phyloP scores from a whole-genome alignment of 2,113 vertebrate species.

The Paedocypris sp. region DNA sequence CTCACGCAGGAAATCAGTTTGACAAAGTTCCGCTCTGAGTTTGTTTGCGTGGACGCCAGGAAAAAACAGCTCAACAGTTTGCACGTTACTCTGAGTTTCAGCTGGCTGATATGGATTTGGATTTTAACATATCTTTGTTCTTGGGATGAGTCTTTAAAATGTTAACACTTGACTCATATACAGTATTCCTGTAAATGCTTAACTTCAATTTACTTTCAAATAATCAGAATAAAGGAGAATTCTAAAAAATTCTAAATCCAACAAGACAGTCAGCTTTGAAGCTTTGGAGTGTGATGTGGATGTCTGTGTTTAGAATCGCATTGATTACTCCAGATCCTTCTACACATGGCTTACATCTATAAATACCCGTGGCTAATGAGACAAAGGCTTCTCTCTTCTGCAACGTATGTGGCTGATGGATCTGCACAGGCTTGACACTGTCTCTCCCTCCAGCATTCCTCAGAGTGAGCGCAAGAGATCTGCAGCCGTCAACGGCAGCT shows the following conservation, averaged over 20 bases:
- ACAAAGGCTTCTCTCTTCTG: slow-evolving; percentile 41
- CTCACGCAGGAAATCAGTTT: slow-evolving; percentile 29
- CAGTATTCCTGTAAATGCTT: too few species aligned
- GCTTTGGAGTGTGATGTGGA: neutral
- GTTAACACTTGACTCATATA: too few species aligned
- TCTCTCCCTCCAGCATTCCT: slow-evolving; percentile 32
- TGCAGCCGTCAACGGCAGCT: slow-evolving; percentile 14
- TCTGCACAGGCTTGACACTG: slow-evolving; percentile 34
- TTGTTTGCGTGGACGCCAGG: slow-evolving; percentile 31
- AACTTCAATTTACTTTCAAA: too few species aligned
- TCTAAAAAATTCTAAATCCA: too few species aligned
- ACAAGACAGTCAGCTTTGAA: neutral
- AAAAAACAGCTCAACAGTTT: slow-evolving; percentile 31
- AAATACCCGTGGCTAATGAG: slow-evolving; percentile 28
- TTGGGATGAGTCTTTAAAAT: neutral
- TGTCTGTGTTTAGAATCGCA: slow-evolving; percentile 10
- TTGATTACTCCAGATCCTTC: neutral
- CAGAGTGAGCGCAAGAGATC: neutral
- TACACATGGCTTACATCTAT: slow-evolving; percentile 32
- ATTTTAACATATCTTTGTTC: neutral
- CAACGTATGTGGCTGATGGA: slow-evolving; percentile 14
- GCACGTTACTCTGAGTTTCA: slow-evolving; percentile 32
- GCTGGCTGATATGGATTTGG: slow-evolving; percentile 23
- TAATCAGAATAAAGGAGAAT: too few species aligned
- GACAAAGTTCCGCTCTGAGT: slow-evolving; percentile 16